phyloP scores from a whole-genome alignment of 92 coral and sea anemone genomes.

The Plumapathes pennacea region DNA sequence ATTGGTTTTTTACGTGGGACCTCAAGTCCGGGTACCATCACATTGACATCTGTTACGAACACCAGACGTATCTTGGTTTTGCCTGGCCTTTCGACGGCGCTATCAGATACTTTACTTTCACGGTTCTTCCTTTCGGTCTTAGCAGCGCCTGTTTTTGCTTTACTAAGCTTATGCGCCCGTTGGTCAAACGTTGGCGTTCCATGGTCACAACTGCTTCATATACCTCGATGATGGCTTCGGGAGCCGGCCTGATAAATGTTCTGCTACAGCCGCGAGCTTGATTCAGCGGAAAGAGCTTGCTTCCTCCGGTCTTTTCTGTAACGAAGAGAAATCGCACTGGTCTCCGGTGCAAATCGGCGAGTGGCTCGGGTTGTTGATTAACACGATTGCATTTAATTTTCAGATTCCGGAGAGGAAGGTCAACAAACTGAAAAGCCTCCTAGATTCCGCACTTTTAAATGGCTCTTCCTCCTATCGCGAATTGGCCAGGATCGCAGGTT shows the following conservation, averaged over 20 bases:
- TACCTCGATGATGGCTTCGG: conserved; percentile 36
- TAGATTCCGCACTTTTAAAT: conserved; percentile 16
- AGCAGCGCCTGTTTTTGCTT: conserved; percentile 42
- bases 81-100: conserved; percentile 15
- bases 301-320: conserved; percentile 26
- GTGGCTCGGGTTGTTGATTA: conserved; percentile 56
- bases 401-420: conserved; percentile 23
- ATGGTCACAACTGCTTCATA: conserved; percentile 51
- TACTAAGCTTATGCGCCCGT: conserved; percentile 57
- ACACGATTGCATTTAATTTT: conserved; percentile 34
- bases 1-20: conserved; percentile 65
- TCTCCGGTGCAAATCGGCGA: conserved; percentile 12
- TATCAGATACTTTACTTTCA: conserved; percentile 40
- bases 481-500: conserved; percentile 28
- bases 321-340: conserved; percentile 57
- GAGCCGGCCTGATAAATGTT: conserved; percentile 25
- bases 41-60: conserved; percentile 35
- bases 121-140: conserved; percentile 61
- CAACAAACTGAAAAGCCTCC: conserved; percentile 9
- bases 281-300: conserved; percentile 37
- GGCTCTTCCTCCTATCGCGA: conserved; percentile 10
- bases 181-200: conserved; percentile 63
- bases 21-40: conserved; percentile 56
- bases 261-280: conserved; percentile 38
- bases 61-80: conserved; percentile 49